Evolutionary conservation across 2,797 vertebrate genomes (phyloP).

Genomic region (Emydoidea blandingii): DNA sequence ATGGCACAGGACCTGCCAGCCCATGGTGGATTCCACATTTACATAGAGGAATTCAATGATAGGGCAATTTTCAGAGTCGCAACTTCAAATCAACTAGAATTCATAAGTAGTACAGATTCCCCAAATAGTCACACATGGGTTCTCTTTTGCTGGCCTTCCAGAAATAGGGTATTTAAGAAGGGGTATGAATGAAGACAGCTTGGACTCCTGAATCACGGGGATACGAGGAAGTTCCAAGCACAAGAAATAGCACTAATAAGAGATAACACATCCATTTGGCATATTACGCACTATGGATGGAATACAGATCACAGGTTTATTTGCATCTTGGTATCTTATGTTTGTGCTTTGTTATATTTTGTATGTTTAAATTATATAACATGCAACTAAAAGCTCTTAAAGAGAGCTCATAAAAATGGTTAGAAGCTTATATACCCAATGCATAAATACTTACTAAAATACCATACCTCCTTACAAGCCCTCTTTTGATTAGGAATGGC

Average conservation of each 20-base stretch:
- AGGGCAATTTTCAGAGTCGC: neutral
- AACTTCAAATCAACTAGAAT: neutral
- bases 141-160: neutral
- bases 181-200: neutral
- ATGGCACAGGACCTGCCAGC: no score
- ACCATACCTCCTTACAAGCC: neutral
- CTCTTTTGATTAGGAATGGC: neutral
- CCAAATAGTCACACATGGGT: neutral
- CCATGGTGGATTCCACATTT: neutral
- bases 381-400: neutral
- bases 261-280: neutral
- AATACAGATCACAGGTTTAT: neutral
- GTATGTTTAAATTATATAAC: neutral
- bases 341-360: neutral
- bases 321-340: neutral
- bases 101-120: neutral
- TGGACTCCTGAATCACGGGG: neutral
- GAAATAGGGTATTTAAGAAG: neutral
- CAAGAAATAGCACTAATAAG: neutral
- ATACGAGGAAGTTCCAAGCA: neutral
- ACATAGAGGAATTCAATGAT: neutral
- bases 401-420: neutral
- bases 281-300: neutral
- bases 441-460: neutral
- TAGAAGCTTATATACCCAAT: neutral